These are phyloP conservation scores for Pluvialis apricaria DNA, from an alignment of 2,113 vertebrate genomes.

Conservation along the genomic window DNA sequence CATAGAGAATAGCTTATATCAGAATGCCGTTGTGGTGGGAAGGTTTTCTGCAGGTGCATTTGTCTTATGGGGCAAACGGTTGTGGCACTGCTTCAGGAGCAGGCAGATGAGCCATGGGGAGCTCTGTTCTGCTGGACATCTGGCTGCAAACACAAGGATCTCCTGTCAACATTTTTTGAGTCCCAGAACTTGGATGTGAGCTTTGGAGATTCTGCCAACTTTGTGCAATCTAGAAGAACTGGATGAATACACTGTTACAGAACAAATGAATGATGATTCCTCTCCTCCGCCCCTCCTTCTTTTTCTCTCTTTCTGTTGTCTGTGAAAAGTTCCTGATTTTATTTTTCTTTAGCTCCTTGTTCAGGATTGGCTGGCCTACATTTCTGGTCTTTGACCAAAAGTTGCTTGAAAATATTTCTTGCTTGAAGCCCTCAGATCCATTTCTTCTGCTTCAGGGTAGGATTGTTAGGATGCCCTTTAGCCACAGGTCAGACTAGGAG, in stretches of 20 bases:
- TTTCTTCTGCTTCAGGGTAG: not conserved
- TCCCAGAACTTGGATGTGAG: not conserved
- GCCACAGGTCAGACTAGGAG: not conserved
- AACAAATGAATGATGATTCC: not conserved
- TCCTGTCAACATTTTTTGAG: not conserved
- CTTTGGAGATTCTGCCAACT: not conserved
- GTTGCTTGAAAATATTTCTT: not conserved
- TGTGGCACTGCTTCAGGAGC: not conserved
- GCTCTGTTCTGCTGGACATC: not conserved
- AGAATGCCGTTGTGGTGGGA: not conserved
- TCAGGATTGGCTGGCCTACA: not conserved
- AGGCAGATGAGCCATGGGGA: not conserved
- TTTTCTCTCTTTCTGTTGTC: not conserved
- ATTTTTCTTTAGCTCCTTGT: not conserved
- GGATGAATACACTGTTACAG: not conserved
- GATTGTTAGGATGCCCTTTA: not conserved
- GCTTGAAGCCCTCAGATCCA: not conserved
- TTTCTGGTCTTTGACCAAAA: not conserved
- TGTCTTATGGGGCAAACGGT: not conserved
- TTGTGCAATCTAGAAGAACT: not conserved
- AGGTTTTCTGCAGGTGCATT: not conserved
- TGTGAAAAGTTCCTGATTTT: not conserved
- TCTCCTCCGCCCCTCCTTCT: rapidly evolving
- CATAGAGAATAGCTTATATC: not conserved
- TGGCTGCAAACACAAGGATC: not conserved